phyloP scores from a whole-genome alignment of 2,888 invertebrate genomes.

The Acrobasis consociella region DNA sequence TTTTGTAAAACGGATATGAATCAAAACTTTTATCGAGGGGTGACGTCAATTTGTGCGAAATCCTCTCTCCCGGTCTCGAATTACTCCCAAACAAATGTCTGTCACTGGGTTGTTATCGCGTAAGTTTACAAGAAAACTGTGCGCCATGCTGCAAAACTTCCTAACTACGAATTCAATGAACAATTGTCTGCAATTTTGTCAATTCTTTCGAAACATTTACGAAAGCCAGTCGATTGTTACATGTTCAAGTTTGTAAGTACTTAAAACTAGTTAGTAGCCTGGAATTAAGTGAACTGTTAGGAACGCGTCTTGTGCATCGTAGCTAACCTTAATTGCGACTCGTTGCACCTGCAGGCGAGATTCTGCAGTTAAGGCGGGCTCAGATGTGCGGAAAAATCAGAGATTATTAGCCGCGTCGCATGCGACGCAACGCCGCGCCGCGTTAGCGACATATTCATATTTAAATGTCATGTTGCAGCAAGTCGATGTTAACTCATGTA shows the following conservation, averaged over 20 bases:
- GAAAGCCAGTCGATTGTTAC: not conserved
- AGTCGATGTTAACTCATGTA: constrained; percentile 55
- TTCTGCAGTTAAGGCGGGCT: constrained; percentile 40
- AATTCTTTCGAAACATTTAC: not conserved
- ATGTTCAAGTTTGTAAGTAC: not conserved
- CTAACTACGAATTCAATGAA: constrained; percentile 31
- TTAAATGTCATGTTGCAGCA: constrained; percentile 70
- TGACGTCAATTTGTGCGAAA: constrained; percentile 71
- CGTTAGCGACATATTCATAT: constrained; percentile 72
- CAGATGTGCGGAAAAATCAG: constrained; percentile 77
- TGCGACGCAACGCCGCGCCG: constrained; percentile 35
- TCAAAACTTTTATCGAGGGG: constrained; percentile 68
- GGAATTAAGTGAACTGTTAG: constrained; percentile 22
- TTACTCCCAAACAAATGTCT: constrained; percentile 71
- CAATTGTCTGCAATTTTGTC: constrained; percentile 10
- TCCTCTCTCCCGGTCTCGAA: constrained; percentile 60
- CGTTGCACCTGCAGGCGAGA: constrained; percentile 35
- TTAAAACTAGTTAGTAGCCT: constrained; percentile 1
- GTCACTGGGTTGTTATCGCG: constrained; percentile 62
- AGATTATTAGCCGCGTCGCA: constrained; percentile 68
- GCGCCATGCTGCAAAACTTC: constrained; percentile 45
- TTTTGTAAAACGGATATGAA: constrained; percentile 51
- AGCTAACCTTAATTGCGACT: constrained; percentile 16
- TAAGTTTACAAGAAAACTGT: constrained; percentile 61
- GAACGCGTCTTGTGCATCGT: constrained; percentile 16